Evolutionary conservation across 2,888 invertebrate genomes (phyloP).

Genomic region (Dione vanillae): DNA sequence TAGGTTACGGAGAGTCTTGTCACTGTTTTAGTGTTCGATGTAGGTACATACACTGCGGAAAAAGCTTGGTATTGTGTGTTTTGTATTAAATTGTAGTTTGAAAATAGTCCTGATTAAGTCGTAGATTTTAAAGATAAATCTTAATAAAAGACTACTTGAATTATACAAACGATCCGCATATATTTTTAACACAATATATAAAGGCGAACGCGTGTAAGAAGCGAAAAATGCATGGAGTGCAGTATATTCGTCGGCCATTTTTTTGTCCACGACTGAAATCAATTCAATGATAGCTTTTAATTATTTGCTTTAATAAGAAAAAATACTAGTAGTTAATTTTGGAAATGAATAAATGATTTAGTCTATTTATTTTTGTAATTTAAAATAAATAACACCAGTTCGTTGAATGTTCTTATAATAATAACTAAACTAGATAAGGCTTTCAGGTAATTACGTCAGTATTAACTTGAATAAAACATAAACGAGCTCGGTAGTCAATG

Average conservation of each 20-base stretch:
- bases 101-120: conserved; percentile 29
- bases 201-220: conserved; percentile 38
- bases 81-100: not conserved
- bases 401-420: conserved; percentile 11
- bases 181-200: conserved; percentile 43
- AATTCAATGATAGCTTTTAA: conserved; percentile 77
- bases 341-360: not conserved
- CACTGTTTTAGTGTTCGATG: no score
- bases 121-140: conserved; percentile 37
- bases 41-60: no score
- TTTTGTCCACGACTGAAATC: conserved; percentile 67
- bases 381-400: not conserved
- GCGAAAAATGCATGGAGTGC: conserved; percentile 39
- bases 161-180: conserved; percentile 33
- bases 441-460: conserved; percentile 34
- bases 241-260: conserved; percentile 65
- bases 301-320: conserved; percentile 77
- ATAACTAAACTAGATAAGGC: conserved; percentile 23
- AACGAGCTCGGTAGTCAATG: conserved; percentile 48
- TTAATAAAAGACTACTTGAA: conserved; percentile 31
- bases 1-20: no score
- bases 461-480: conserved; percentile 45
- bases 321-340: conserved; percentile 77
- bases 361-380: not conserved
- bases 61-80: no score